A percentile compares a stretch with the other conserved stretches of the same genome.
Evolutionary conservation across 2,888 invertebrate genomes (phyloP).

Genomic region (Drosophila dives): DNA sequence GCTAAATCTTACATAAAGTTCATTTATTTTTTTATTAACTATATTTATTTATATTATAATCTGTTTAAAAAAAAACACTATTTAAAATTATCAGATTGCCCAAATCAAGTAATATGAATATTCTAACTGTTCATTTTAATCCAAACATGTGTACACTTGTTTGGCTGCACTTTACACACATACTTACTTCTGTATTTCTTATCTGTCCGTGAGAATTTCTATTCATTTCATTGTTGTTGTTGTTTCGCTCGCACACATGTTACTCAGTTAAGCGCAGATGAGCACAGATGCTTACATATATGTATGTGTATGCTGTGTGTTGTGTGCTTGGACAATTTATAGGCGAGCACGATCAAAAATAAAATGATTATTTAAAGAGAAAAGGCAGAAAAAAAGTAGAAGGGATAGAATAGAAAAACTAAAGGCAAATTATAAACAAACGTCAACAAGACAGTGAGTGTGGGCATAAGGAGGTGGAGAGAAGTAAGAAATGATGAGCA

Average conservation of each 20-base stretch:
- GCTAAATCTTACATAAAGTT: neutral
- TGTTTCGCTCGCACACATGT: slow-evolving; percentile 28
- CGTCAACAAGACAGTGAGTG: slow-evolving; percentile 37
- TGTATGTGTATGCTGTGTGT: neutral
- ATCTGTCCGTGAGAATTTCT: slow-evolving; percentile 2
- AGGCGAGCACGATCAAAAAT: slow-evolving; percentile 60
- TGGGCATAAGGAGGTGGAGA: neutral
- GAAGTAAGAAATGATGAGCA: neutral
- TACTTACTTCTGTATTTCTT: neutral
- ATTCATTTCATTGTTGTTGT: neutral
- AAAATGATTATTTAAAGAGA: slow-evolving; percentile 62
- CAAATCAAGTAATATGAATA: too few relatives aligned
- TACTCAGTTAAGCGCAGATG: slow-evolving; percentile 40
- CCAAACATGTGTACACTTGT: neutral
- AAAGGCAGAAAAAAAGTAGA: slow-evolving; percentile 19
- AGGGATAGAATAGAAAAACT: neutral
- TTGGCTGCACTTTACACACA: neutral
- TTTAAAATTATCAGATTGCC: neutral
- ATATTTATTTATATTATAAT: neutral
- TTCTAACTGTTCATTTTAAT: neutral
- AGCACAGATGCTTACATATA: slow-evolving; percentile 19
- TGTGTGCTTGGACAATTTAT: slow-evolving; percentile 55
- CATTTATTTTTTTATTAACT: too few relatives aligned
- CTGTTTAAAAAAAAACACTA: neutral
- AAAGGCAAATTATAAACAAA: slow-evolving; percentile 70